phyloP scores from a whole-genome alignment of 2,797 vertebrate species.

The Labroides dimidiatus region DNA sequence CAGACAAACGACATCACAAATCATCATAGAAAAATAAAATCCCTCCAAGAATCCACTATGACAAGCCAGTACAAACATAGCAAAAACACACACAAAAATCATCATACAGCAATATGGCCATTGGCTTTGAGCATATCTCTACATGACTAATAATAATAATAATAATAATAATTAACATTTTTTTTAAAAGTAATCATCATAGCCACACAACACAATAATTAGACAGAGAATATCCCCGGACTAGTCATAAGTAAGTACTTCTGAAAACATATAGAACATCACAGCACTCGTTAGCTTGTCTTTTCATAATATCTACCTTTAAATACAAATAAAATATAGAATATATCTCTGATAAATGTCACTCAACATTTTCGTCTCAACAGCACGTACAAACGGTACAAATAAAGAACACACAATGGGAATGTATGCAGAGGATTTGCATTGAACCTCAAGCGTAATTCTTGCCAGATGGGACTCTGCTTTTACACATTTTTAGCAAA shows the following conservation, averaged over 20 bases:
- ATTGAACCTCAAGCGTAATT: constrained; percentile 60
- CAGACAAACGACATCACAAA: constrained; percentile 72
- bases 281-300: constrained; percentile 88
- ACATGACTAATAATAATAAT: constrained; percentile 77
- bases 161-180: constrained; percentile 80
- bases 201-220: constrained; percentile 82
- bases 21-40: constrained; percentile 83
- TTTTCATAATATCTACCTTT: constrained; percentile 84
- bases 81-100: constrained; percentile 67
- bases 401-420: constrained; percentile 72
- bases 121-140: constrained; percentile 81
- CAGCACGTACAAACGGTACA: constrained; percentile 78
- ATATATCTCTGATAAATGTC: constrained; percentile 85
- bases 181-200: constrained; percentile 75
- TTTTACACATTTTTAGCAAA: constrained; percentile 68
- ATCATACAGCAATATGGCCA: constrained; percentile 82
- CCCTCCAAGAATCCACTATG: constrained; percentile 81
- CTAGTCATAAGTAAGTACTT: constrained; percentile 83
- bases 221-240: constrained; percentile 80
- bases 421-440: constrained; percentile 80
- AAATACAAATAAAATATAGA: constrained; percentile 89
- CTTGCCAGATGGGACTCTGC: constrained; percentile 61
- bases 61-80: constrained; percentile 79
- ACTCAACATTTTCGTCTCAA: constrained; percentile 81
- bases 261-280: constrained; percentile 81